Conservation (phyloP, 1,140 invertebrate genomes). For the Solenopsis invicta region DNA sequence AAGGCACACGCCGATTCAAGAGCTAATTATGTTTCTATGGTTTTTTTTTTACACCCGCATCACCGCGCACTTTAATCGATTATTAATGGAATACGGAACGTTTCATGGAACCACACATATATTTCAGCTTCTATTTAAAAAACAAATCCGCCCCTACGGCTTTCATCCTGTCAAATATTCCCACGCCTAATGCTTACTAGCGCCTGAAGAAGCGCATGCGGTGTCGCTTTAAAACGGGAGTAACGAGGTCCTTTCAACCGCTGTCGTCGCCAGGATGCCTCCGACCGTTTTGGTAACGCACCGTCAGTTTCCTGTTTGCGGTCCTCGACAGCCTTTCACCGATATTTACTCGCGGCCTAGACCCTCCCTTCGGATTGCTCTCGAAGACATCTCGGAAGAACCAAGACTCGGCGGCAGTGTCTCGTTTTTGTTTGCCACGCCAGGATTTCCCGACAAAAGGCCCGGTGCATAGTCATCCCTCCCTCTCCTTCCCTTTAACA, state of each 20-base stretch:
- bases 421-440: constrained; percentile 76
- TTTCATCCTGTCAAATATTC: constrained; percentile 59
- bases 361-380: constrained; percentile 54
- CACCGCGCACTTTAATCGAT: background rate
- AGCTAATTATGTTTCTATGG: background rate
- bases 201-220: constrained; percentile 39
- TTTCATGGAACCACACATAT: background rate
- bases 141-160: constrained; percentile 14
- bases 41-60: background rate
- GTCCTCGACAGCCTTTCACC: constrained; percentile 60
- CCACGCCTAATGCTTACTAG: constrained; percentile 55
- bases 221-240: constrained; percentile 77
- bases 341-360: constrained; percentile 72
- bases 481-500: background rate
- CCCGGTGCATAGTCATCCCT: constrained; percentile 38
- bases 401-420: constrained; percentile 65
- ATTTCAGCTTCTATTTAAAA: background rate
- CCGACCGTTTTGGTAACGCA: constrained; percentile 50
- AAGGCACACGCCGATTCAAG: background rate
- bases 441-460: constrained; percentile 74
- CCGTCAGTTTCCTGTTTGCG: constrained; percentile 62
- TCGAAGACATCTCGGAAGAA: constrained; percentile 72
- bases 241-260: constrained; percentile 75
- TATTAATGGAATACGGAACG: background rate
- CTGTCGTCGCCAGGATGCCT: constrained; percentile 61